A percentile compares a stretch with the other conserved stretches of the same genome.
Conservation (phyloP, 2,113 vertebrate species). For the Salvelinus sp. region DNA sequence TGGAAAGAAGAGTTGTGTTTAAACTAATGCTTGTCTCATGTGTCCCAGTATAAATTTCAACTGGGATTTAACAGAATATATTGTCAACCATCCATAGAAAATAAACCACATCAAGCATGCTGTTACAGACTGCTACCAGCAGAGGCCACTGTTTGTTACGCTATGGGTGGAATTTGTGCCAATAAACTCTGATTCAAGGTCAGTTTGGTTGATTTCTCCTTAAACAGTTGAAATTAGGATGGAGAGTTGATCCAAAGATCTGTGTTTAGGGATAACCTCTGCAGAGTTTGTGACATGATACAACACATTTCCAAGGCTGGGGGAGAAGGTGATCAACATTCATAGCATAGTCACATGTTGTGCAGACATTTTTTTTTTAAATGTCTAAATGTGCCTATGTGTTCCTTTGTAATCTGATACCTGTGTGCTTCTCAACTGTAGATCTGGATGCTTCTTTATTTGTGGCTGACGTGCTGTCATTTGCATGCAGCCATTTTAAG, state of each 20-base stretch:
- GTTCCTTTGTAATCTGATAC: not conserved
- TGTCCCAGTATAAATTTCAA: slow-evolving; percentile 33
- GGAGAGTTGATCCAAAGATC: not conserved
- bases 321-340: not conserved
- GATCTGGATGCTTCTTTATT: not conserved
- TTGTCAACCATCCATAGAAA: not conserved
- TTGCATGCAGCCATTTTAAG: slow-evolving; percentile 47
- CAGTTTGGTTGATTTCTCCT: slow-evolving; percentile 29
- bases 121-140: slow-evolving; percentile 47
- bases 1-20: slow-evolving; percentile 43
- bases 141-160: slow-evolving; percentile 51
- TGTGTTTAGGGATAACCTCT: not conserved
- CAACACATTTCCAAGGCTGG: not conserved
- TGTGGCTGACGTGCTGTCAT: not conserved
- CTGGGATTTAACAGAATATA: not conserved
- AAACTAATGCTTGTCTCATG: slow-evolving; percentile 15
- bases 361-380: not conserved
- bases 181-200: slow-evolving; percentile 57
- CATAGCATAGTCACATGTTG: not conserved
- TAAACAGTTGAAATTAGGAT: not conserved
- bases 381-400: not conserved
- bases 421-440: slow-evolving; percentile 19
- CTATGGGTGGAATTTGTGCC: slow-evolving; percentile 34
- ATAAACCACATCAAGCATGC: slow-evolving; percentile 32
- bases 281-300: not conserved